A percentile compares a stretch with the other conserved stretches of the same genome.
Conservation (phyloP, 1,140 invertebrate genomes). For the Heliconius hermathena region DNA sequence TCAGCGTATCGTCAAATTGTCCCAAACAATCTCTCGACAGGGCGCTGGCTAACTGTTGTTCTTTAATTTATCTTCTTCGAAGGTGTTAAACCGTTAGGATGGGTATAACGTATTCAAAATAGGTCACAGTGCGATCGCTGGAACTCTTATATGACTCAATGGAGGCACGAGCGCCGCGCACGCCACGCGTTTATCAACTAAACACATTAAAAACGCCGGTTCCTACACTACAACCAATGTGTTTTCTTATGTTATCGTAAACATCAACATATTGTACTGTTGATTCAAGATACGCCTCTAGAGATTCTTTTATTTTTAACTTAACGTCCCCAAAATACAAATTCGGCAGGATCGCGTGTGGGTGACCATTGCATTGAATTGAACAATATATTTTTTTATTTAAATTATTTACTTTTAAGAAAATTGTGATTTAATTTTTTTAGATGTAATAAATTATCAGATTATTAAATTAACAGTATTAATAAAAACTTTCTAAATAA, state of each 20-base stretch:
- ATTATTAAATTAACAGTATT: too few relatives aligned
- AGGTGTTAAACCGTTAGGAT: slow-evolving; percentile 20
- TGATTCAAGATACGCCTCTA: slow-evolving; percentile 41
- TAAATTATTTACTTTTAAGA: too few relatives aligned
- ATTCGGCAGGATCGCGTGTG: too few relatives aligned
- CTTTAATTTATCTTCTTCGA: slow-evolving; percentile 4
- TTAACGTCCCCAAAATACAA: neutral
- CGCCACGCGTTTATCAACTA: slow-evolving; percentile 72
- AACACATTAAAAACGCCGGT: slow-evolving; percentile 71
- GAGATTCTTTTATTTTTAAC: neutral
- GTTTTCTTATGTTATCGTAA: slow-evolving; percentile 58
- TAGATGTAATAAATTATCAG: too few relatives aligned
- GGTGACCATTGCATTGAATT: too few relatives aligned
- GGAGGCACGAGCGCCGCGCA: slow-evolving; percentile 57
- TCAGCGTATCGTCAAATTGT: neutral
- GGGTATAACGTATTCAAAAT: slow-evolving; percentile 32
- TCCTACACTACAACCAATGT: slow-evolving; percentile 50
- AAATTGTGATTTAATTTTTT: too few relatives aligned
- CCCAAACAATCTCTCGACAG: neutral
- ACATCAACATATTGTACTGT: slow-evolving; percentile 50
- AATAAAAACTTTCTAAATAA: too few relatives aligned
- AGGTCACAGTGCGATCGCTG: slow-evolving; percentile 30
- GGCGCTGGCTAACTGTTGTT: neutral
- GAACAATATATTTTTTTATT: too few relatives aligned
- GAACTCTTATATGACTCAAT: slow-evolving; percentile 35